Percentiles rank a stretch among this genome's conserved stretches.
These are phyloP conservation scores for Tapirus terrestris DNA, from an alignment of 2,113 vertebrate genomes.

Conservation along the genomic window DNA sequence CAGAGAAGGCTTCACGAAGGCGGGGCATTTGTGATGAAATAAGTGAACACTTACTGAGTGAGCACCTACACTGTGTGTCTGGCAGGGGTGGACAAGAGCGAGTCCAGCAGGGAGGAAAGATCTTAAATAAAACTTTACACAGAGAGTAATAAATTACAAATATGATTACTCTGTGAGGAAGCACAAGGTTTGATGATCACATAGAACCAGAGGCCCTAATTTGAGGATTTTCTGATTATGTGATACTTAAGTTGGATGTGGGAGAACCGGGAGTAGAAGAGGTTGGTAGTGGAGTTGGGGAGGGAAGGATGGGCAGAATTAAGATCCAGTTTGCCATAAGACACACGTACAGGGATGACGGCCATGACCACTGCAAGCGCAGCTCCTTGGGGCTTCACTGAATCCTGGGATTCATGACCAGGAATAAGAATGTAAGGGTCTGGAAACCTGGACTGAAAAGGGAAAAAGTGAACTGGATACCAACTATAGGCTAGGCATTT, in stretches of 20 bases:
- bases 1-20: background rate
- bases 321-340: background rate
- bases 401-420: background rate
- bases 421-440: background rate
- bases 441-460: background rate
- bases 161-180: background rate
- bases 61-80: too few relatives aligned
- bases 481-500: background rate
- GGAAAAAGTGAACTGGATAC: background rate
- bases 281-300: accelerated
- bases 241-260: background rate
- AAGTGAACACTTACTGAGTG: accelerated
- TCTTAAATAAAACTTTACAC: background rate
- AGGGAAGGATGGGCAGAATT: background rate
- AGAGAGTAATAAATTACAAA: background rate
- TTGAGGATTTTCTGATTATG: background rate
- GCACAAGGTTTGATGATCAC: background rate
- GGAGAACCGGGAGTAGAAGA: background rate
- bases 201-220: background rate
- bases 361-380: accelerated
- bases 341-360: too few relatives aligned
- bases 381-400: background rate
- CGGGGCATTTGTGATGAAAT: background rate
- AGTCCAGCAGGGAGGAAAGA: background rate
- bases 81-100: background rate